Conservation (phyloP, 2,888 invertebrate genomes). For the Amblyjoppa proteus region DNA sequence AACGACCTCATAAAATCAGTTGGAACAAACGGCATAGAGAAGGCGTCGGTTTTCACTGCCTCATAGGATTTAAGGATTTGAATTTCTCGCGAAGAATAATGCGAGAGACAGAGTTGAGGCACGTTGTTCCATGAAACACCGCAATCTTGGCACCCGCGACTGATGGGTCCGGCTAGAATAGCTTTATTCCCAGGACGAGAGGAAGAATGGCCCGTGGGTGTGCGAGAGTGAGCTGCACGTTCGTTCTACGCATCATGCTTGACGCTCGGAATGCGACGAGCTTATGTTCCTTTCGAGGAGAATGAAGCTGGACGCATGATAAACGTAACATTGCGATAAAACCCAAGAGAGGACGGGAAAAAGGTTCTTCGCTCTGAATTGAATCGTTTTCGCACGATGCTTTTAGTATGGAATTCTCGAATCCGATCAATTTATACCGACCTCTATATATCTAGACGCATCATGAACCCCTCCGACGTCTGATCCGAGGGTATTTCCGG, state of each 20-base stretch:
- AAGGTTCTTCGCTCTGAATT: slow-evolving; percentile 33
- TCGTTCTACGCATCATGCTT: slow-evolving; percentile 9
- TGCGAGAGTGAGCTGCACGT: slow-evolving; percentile 18
- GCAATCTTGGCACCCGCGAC: slow-evolving; percentile 54
- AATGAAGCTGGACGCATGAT: neutral
- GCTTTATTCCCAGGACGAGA: slow-evolving; percentile 21
- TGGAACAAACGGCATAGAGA: neutral
- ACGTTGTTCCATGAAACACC: slow-evolving; percentile 52
- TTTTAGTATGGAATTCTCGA: slow-evolving; percentile 22
- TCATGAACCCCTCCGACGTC: slow-evolving; percentile 18
- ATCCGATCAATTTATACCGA: slow-evolving; percentile 45
- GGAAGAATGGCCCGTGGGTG: slow-evolving; percentile 53
- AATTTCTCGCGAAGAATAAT: slow-evolving; percentile 34
- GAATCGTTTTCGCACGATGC: slow-evolving; percentile 32
- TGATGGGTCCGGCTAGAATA: slow-evolving; percentile 26
- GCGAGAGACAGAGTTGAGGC: slow-evolving; percentile 28
- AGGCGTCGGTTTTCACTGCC: slow-evolving; percentile 19
- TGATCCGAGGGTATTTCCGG: slow-evolving; percentile 43
- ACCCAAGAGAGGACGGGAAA: slow-evolving; percentile 17
- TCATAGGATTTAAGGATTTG: slow-evolving; percentile 39
- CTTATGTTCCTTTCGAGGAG: slow-evolving; percentile 25
- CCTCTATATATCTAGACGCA: slow-evolving; percentile 32
- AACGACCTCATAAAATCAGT: neutral
- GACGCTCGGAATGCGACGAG: slow-evolving; percentile 17
- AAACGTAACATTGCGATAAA: slow-evolving; percentile 38